These are phyloP conservation scores for Patiria miniata DNA, from an alignment of 35 echinoderm and acorn worm genomes.

Conservation along the genomic window DNA sequence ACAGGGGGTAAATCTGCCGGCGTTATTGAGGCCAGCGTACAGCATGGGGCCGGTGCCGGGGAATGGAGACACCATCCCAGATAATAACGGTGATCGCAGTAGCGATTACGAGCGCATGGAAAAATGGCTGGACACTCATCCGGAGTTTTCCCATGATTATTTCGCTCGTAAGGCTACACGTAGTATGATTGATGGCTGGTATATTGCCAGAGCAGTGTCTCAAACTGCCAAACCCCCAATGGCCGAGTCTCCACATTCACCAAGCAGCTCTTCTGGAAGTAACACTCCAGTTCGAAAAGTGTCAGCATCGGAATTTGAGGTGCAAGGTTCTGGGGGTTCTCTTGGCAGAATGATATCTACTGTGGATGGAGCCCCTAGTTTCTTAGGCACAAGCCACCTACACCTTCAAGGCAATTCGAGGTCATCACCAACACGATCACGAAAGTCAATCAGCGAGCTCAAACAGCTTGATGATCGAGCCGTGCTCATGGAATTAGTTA, in stretches of 20 bases:
- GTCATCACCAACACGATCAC: constrained; percentile 87
- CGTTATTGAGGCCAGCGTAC: constrained; percentile 4
- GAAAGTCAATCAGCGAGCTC: constrained; percentile 89
- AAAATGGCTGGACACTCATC: constrained; percentile 89
- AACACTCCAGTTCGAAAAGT: constrained; percentile 98
- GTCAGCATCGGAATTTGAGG: constrained; percentile 97
- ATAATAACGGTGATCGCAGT: constrained; percentile 25
- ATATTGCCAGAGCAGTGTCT: constrained; percentile 90
- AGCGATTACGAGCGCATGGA: constrained; percentile 87
- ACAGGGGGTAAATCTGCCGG: not conserved
- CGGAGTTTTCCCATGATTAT: constrained; percentile 94
- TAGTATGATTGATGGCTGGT: constrained; percentile 99
- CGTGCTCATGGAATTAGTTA: constrained; percentile 96
- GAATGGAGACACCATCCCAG: constrained; percentile 3
- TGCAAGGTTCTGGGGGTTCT: constrained; percentile 83
- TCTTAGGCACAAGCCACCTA: constrained; percentile 77
- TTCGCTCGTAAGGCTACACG: constrained; percentile 97
- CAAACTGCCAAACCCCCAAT: constrained; percentile 83
- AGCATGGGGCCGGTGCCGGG: constrained; percentile 9
- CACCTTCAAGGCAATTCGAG: constrained; percentile 57
- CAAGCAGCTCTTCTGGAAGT: constrained; percentile 96
- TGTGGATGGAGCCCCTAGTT: constrained; percentile 94
- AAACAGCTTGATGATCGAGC: constrained; percentile 89
- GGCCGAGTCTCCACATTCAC: constrained; percentile 80
- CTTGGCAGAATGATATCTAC: constrained; percentile 96